Percentiles rank a stretch among this genome's conserved stretches.
Evolutionary conservation across 2,113 vertebrate species (phyloP).

Genomic region (Triplophysa tibetana): DNA sequence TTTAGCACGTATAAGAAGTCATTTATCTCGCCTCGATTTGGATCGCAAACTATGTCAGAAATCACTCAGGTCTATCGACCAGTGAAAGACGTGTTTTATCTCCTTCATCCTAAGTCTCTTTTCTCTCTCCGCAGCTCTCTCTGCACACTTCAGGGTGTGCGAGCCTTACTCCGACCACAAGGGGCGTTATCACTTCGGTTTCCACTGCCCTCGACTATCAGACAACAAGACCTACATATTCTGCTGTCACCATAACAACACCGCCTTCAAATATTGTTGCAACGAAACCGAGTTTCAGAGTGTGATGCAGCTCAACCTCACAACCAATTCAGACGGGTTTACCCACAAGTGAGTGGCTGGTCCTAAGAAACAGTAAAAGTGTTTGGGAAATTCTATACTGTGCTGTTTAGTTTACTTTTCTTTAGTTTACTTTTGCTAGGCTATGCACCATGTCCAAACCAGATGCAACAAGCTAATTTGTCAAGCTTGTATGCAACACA

Average conservation of each 20-base stretch:
- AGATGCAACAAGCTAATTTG: neutral
- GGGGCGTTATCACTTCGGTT: conserved; percentile 94
- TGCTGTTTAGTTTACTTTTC: neutral
- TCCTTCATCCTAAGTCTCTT: neutral
- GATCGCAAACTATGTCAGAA: conserved; percentile 7
- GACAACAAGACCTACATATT: conserved; percentile 97
- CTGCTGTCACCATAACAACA: conserved; percentile 98
- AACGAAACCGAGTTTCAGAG: conserved; percentile 95
- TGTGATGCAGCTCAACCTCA: conserved; percentile 95
- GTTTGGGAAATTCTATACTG: neutral
- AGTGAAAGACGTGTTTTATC: conserved; percentile 12
- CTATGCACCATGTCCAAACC: neutral
- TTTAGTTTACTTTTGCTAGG: neutral
- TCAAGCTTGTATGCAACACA: too few species aligned
- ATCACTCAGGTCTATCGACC: conserved; percentile 20
- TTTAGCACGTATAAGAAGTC: neutral
- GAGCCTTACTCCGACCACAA: conserved; percentile 97
- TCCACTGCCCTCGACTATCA: conserved; percentile 96
- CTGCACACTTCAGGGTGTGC: conserved; percentile 91
- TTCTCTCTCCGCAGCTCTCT: conserved; percentile 41
- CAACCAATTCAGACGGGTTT: conserved; percentile 83
- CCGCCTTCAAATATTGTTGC: conserved; percentile 98
- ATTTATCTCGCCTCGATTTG: neutral
- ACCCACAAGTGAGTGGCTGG: conserved; percentile 88
- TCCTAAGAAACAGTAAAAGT: neutral